Conservation (phyloP, 2,113 vertebrate species). For the Bubo scandiacus region DNA sequence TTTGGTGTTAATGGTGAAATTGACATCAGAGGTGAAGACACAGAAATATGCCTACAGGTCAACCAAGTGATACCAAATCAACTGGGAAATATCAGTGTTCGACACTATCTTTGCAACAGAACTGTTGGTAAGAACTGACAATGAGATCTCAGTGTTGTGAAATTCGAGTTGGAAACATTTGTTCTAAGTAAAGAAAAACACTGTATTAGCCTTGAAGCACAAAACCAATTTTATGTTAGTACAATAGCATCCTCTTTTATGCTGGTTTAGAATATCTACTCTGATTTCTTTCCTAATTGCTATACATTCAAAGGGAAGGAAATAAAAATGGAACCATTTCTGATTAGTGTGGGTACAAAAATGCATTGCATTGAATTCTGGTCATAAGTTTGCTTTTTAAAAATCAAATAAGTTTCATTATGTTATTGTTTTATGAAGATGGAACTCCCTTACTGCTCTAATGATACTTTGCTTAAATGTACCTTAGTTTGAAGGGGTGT, state of each 20-base stretch:
- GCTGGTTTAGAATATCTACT: background rate
- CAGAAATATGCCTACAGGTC: conserved; percentile 88
- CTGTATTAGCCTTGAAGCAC: background rate
- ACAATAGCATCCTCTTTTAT: background rate
- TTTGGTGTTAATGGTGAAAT: conserved; percentile 87
- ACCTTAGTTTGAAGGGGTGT: background rate
- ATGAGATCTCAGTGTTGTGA: background rate
- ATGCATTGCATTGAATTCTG: background rate
- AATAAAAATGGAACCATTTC: background rate
- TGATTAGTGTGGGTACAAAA: background rate
- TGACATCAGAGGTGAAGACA: conserved; percentile 88
- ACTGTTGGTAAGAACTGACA: conserved; percentile 83
- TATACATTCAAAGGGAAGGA: background rate
- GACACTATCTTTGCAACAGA: conserved; percentile 92
- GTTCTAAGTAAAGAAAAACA: background rate
- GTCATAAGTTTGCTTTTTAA: background rate
- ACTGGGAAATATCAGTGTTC: conserved; percentile 90
- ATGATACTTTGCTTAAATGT: background rate
- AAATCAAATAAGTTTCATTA: background rate
- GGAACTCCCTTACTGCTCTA: background rate
- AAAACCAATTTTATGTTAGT: background rate
- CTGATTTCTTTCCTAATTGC: background rate
- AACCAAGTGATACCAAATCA: conserved; percentile 85
- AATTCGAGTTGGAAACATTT: background rate
- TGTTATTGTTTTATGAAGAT: background rate